Conservation (phyloP, 1,140 invertebrate genomes). For the Asbolus verrucosus region DNA sequence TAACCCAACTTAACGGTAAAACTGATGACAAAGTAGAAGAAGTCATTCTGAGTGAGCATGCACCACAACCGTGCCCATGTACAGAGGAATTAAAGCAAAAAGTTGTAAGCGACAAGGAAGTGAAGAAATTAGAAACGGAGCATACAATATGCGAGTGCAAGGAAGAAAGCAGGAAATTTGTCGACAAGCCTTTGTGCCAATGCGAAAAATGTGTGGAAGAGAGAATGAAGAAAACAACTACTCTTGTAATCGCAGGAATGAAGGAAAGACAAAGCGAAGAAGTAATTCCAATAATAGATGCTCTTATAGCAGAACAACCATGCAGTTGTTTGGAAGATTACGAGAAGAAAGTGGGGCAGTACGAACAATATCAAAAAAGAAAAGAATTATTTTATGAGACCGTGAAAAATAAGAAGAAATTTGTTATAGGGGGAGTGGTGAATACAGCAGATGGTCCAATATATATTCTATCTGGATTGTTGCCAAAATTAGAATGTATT, state of each 20-base stretch:
- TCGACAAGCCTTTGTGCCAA: constrained; percentile 22
- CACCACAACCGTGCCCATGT: too few species aligned
- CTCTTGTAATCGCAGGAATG: neutral
- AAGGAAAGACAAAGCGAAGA: constrained; percentile 21
- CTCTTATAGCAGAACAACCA: constrained; percentile 5
- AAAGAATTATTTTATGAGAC: constrained; percentile 45
- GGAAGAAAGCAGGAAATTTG: constrained; percentile 28
- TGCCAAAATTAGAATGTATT: constrained; percentile 45
- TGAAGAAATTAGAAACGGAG: neutral
- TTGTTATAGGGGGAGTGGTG: constrained; percentile 54
- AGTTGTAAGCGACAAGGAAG: too few species aligned
- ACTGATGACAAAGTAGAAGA: neutral
- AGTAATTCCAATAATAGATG: constrained; percentile 31
- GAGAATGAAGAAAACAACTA: constrained; percentile 7
- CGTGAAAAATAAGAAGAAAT: constrained; percentile 49
- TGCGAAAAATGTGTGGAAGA: constrained; percentile 29
- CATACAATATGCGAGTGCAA: constrained; percentile 43
- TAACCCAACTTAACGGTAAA: constrained; percentile 7
- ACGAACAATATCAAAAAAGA: constrained; percentile 45
- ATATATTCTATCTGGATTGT: constrained; percentile 47
- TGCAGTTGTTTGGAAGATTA: constrained; percentile 54
- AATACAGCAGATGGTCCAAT: constrained; percentile 39
- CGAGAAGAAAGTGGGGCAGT: constrained; percentile 39
- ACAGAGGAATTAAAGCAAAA: too few species aligned
- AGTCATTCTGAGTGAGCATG: neutral